Evolutionary conservation across 2,888 invertebrate genomes (phyloP).

Genomic region (Pollenia labialis): DNA sequence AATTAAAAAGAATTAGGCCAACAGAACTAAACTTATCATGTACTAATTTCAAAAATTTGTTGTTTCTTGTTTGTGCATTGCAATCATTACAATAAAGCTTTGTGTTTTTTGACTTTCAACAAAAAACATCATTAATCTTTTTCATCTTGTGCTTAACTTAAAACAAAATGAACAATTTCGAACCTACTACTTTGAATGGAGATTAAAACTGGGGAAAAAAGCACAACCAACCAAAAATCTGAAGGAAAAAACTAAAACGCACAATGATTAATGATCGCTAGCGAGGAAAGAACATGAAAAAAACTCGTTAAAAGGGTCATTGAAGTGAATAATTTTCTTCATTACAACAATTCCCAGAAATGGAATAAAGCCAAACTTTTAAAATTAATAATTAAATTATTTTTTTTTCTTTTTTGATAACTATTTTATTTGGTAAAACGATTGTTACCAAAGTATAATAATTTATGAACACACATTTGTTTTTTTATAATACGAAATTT

Average conservation of each 20-base stretch:
- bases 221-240: conserved; percentile 3
- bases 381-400: conserved; percentile 61
- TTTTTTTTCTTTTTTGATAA: background rate
- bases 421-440: conserved; percentile 24
- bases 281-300: conserved; percentile 14
- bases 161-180: conserved; percentile 47
- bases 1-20: conserved; percentile 53
- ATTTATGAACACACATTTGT: conserved; percentile 20
- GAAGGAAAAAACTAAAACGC: conserved; percentile 38
- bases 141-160: conserved; percentile 49
- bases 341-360: conserved; percentile 36
- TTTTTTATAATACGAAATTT: background rate
- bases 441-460: conserved; percentile 12
- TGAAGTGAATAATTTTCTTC: conserved; percentile 66
- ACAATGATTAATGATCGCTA: conserved; percentile 70
- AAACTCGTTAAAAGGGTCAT: conserved; percentile 56
- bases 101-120: conserved; percentile 43
- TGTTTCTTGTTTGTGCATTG: conserved; percentile 23
- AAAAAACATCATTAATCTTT: conserved; percentile 71
- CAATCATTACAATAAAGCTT: conserved; percentile 54
- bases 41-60: conserved; percentile 46
- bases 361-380: conserved; percentile 36
- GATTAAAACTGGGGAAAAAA: background rate
- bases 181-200: conserved; percentile 9
- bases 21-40: conserved; percentile 51